A percentile compares a stretch with the other conserved stretches of the same genome.
phyloP scores from a whole-genome alignment of 2,797 vertebrate species.

The Acrocephalus scirpaceus region DNA sequence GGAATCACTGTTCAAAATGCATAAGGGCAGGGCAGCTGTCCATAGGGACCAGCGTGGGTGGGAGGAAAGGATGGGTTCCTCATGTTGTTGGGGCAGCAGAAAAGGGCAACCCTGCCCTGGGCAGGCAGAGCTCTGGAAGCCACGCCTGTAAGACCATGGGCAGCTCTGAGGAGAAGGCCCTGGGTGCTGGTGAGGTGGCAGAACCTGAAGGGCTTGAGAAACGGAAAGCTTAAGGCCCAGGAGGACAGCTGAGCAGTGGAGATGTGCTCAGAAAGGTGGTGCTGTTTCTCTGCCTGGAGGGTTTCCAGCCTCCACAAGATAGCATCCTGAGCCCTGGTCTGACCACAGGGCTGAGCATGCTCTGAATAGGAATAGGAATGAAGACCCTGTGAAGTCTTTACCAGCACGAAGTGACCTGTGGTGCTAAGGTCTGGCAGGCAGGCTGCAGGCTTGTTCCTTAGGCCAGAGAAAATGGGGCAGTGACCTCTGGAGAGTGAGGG shows the following conservation, averaged over 20 bases:
- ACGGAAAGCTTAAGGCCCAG: background rate
- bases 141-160: background rate
- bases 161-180: background rate
- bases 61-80: background rate
- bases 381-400: background rate
- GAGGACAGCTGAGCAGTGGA: background rate
- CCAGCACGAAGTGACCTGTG: accelerated
- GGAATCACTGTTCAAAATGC: background rate
- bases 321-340: background rate
- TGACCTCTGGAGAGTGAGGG: background rate
- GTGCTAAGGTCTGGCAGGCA: accelerated
- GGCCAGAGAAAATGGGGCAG: background rate
- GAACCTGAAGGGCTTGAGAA: background rate
- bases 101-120: background rate
- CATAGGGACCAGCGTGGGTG: background rate
- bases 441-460: background rate
- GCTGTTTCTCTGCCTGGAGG: accelerated
- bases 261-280: background rate
- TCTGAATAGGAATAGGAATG: background rate
- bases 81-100: accelerated
- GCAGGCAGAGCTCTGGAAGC: background rate
- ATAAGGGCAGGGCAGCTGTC: background rate
- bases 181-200: background rate
- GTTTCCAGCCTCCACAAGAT: background rate
- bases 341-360: background rate